A percentile compares a stretch with the other conserved stretches of the same genome.
Conservation (phyloP, 2,797 vertebrate species). For the Anabacerthia variegaticeps region DNA sequence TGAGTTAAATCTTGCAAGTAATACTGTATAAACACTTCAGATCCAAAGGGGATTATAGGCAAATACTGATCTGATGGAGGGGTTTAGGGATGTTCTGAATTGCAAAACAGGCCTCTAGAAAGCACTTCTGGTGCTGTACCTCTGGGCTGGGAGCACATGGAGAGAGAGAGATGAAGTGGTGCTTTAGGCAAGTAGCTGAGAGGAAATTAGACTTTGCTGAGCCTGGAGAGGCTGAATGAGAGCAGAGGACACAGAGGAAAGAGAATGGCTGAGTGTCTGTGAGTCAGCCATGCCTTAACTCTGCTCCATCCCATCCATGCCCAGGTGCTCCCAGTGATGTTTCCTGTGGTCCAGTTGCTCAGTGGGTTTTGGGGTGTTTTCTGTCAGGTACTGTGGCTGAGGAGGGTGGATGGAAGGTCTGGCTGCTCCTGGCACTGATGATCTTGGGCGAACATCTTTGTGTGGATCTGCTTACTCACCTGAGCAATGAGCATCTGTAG, state of each 20-base stretch:
- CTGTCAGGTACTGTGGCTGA: background rate
- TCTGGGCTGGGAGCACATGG: background rate
- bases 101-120: slow-evolving; percentile 37
- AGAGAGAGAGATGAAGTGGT: background rate
- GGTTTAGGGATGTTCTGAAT: slow-evolving; percentile 47
- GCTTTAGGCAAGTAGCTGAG: background rate
- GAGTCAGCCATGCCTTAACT: background rate
- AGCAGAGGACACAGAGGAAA: background rate
- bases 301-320: accelerated
- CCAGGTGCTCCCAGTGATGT: background rate
- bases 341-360: accelerated
- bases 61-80: slow-evolving; percentile 29
- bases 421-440: background rate
- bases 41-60: slow-evolving; percentile 45
- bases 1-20: slow-evolving; percentile 60
- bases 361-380: background rate
- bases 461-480: background rate
- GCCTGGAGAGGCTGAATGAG: background rate
- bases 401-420: background rate
- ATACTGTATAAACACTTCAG: slow-evolving; percentile 50
- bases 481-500: background rate
- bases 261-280: background rate
- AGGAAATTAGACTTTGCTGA: background rate
- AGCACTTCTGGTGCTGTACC: background rate
- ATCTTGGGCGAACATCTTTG: background rate